A percentile compares a stretch with the other conserved stretches of the same genome.
These are phyloP conservation scores for Protodeltote pygarga DNA, from an alignment of 2,888 invertebrate species.

Conservation along the genomic window DNA sequence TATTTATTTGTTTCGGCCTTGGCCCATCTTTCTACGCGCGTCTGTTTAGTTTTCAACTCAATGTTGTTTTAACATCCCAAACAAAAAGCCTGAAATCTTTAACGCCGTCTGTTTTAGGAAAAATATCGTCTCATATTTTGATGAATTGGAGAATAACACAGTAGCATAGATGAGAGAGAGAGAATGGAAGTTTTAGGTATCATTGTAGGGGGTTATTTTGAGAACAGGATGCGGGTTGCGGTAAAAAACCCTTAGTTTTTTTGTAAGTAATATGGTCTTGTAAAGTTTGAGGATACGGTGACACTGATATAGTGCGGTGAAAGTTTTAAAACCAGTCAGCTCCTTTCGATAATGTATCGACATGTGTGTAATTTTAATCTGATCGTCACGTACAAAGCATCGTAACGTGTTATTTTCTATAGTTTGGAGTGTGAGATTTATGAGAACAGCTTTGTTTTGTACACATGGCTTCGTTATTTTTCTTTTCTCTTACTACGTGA, in stretches of 20 bases:
- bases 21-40: constrained; percentile 32
- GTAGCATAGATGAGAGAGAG: not conserved
- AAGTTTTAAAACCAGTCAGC: constrained; percentile 40
- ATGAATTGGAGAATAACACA: constrained; percentile 14
- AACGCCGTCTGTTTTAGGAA: constrained; percentile 22
- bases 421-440: constrained; percentile 25
- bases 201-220: constrained; percentile 45
- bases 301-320: constrained; percentile 29
- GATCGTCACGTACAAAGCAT: constrained; percentile 30
- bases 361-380: constrained; percentile 27
- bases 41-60: constrained; percentile 35
- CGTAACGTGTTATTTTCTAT: constrained; percentile 40
- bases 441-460: constrained; percentile 2
- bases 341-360: constrained; percentile 22
- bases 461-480: constrained; percentile 7
- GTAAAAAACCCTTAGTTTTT: too few relatives aligned
- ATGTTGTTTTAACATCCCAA: constrained; percentile 41
- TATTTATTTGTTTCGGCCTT: constrained; percentile 43
- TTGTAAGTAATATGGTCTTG: constrained; percentile 51
- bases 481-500: constrained; percentile 5
- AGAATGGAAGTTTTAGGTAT: not conserved
- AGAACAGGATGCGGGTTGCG: constrained; percentile 66
- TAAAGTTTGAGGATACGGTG: constrained; percentile 15
- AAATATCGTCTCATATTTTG: constrained; percentile 12
- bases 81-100: constrained; percentile 27